These are phyloP conservation scores for Neosilurus mollespiculum DNA, from an alignment of 2,797 vertebrate species.

Conservation along the genomic window DNA sequence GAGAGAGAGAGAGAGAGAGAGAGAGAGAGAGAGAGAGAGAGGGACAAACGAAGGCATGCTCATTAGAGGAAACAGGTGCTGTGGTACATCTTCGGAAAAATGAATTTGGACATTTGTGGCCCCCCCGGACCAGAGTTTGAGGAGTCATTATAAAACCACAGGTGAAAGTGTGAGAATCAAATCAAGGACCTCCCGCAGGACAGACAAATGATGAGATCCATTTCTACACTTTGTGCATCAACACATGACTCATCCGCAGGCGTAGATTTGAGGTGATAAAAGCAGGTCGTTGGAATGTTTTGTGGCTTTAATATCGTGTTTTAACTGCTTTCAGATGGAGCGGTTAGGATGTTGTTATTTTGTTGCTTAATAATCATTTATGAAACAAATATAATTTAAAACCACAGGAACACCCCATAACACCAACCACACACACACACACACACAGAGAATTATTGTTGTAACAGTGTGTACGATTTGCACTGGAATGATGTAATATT, in stretches of 20 bases:
- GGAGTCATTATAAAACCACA: background rate
- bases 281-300: background rate
- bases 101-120: background rate
- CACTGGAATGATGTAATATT: background rate
- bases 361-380: background rate
- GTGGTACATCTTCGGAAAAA: background rate
- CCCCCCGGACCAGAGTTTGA: background rate
- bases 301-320: background rate
- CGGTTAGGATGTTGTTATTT: background rate
- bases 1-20: too few relatives aligned
- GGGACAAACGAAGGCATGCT: background rate
- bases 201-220: background rate
- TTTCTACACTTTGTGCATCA: slow-evolving; percentile 20
- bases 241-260: slow-evolving; percentile 13
- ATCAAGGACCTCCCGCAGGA: slow-evolving; percentile 8
- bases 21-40: too few relatives aligned
- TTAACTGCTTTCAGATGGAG: slow-evolving; percentile 4
- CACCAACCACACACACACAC: background rate
- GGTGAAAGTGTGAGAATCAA: slow-evolving; percentile 6
- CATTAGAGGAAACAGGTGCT: slow-evolving; percentile 33
- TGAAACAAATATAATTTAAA: background rate
- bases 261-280: background rate
- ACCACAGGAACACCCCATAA: background rate
- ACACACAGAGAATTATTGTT: too few relatives aligned
- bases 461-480: background rate